Percentiles rank a stretch among this genome's conserved stretches.
Evolutionary conservation across 1,140 invertebrate species (phyloP).

Genomic region (Forficula auricularia): DNA sequence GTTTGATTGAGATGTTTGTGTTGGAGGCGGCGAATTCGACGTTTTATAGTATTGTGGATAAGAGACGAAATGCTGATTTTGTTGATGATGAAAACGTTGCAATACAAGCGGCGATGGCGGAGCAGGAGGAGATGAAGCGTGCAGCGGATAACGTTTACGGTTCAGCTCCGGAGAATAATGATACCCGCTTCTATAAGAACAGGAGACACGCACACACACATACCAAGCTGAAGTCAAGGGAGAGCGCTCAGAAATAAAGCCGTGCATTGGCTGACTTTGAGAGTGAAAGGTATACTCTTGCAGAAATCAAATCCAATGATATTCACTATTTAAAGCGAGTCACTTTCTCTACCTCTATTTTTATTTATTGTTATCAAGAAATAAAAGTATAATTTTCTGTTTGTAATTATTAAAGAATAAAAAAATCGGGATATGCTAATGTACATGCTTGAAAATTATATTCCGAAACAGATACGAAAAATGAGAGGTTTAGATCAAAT

Average conservation of each 20-base stretch:
- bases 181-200: conserved; percentile 7
- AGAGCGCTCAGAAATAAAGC: background rate
- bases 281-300: conserved; percentile 2
- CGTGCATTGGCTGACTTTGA: background rate
- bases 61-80: conserved; percentile 12
- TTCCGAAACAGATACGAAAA: no score
- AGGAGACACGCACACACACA: background rate
- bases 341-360: no score
- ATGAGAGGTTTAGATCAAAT: no score
- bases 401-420: no score
- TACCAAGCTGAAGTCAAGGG: background rate
- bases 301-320: background rate
- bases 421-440: no score
- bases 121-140: conserved; percentile 3
- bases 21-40: conserved; percentile 25
- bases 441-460: no score
- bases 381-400: no score
- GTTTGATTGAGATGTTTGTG: conserved; percentile 21
- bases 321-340: no score
- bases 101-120: conserved; percentile 4
- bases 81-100: conserved; percentile 12
- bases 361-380: no score
- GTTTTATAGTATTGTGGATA: conserved; percentile 26
- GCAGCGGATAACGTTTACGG: conserved; percentile 10
- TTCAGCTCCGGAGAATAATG: conserved; percentile 9